phyloP scores from a whole-genome alignment of 2,797 vertebrate species.

The Pelochelys cantorii region DNA sequence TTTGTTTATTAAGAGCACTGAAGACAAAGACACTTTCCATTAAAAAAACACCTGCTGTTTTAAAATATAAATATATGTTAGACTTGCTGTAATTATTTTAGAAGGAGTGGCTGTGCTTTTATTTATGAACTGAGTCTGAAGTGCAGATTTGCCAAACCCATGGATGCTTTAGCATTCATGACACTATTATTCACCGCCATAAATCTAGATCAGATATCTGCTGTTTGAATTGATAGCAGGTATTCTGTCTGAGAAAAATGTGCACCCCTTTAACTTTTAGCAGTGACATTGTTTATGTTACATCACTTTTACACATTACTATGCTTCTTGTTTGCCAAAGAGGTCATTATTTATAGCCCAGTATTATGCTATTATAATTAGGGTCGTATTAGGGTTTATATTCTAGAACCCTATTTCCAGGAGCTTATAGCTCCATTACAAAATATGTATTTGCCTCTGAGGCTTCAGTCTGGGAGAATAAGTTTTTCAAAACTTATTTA shows the following conservation, averaged over 20 bases:
- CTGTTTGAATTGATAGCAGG: conserved; percentile 59
- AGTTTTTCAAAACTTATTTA: not conserved
- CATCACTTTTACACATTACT: conserved; percentile 54
- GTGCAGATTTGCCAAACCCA: conserved; percentile 49
- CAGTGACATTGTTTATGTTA: conserved; percentile 71
- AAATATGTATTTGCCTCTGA: not conserved
- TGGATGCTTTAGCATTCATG: conserved; percentile 68
- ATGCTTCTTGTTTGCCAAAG: conserved; percentile 56
- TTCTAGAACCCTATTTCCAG: conserved; percentile 62
- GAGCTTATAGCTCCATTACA: not conserved
- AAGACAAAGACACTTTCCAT: not conserved
- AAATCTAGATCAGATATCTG: conserved; percentile 63
- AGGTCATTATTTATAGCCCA: conserved; percentile 52
- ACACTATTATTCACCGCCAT: conserved; percentile 63
- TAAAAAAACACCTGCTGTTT: not conserved
- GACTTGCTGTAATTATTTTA: conserved; percentile 33
- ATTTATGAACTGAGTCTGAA: conserved; percentile 55
- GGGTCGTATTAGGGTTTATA: conserved; percentile 60
- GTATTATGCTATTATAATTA: conserved; percentile 64
- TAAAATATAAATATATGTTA: conserved; percentile 34
- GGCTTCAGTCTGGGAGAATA: conserved; percentile 5
- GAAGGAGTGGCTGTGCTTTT: conserved; percentile 23
- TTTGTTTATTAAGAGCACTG: conserved; percentile 23
- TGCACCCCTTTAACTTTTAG: conserved; percentile 71
- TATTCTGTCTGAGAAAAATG: conserved; percentile 65